These are phyloP conservation scores for Eilema sororculum DNA, from an alignment of 2,888 invertebrate species.

Conservation along the genomic window DNA sequence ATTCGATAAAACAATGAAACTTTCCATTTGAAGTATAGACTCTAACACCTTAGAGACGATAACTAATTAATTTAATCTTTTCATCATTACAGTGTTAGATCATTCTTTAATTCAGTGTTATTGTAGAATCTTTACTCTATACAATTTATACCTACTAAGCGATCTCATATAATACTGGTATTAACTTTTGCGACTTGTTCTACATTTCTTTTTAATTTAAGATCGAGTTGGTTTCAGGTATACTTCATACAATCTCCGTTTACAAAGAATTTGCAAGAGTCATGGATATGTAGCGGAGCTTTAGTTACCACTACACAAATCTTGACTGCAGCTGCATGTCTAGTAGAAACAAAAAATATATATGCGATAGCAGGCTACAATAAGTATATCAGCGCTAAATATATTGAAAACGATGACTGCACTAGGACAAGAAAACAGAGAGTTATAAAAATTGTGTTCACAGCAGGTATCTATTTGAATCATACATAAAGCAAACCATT, in stretches of 20 bases:
- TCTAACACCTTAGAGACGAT: no score
- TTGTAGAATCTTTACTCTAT: no score
- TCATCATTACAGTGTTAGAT: no score
- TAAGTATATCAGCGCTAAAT: conserved; percentile 26
- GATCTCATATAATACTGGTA: no score
- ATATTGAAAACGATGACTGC: conserved; percentile 27
- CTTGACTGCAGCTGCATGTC: conserved; percentile 36
- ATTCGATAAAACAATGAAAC: no score
- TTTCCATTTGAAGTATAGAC: no score
- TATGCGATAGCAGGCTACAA: conserved; percentile 42
- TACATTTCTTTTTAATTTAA: no score
- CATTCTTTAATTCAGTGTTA: no score
- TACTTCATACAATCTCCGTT: conserved; percentile 39
- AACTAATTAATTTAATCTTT: no score
- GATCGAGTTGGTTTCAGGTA: conserved; percentile 38
- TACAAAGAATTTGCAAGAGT: conserved; percentile 19
- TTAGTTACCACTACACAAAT: conserved; percentile 25
- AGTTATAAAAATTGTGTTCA: conserved; percentile 32
- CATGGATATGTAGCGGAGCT: conserved; percentile 41
- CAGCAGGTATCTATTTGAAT: conserved; percentile 27
- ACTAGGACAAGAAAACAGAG: conserved; percentile 32
- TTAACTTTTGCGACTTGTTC: no score
- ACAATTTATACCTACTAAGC: no score
- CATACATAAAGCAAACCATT: neutral
- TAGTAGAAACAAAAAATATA: conserved; percentile 33